Percentiles rank a stretch among this genome's conserved stretches.
Evolutionary conservation across 2,888 invertebrate species (phyloP).

Genomic region (Fragum fragum): DNA sequence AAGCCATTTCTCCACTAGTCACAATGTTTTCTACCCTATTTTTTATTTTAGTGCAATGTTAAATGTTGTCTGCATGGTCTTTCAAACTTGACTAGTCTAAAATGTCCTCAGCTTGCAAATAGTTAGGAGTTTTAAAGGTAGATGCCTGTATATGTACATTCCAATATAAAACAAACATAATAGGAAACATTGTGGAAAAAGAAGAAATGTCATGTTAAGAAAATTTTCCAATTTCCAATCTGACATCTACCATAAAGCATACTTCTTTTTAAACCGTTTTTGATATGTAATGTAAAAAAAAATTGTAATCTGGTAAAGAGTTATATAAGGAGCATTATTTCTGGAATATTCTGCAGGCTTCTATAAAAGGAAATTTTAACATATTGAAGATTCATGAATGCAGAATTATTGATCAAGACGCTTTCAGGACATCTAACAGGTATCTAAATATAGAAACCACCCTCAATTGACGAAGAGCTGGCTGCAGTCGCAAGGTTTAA

Average conservation of each 20-base stretch:
- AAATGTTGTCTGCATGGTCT: not conserved
- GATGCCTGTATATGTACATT: too few species aligned
- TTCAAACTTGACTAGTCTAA: not conserved
- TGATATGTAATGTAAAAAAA: not conserved
- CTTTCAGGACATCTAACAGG: not conserved
- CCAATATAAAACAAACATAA: too few species aligned
- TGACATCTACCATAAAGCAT: too few species aligned
- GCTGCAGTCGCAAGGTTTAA: too few species aligned
- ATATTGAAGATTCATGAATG: not conserved
- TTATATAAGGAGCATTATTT: not conserved
- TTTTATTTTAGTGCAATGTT: not conserved
- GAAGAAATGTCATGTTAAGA: slow-evolving; percentile 2
- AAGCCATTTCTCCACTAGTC: not conserved
- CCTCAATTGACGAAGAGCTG: too few species aligned
- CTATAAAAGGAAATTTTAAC: not conserved
- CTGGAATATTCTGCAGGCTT: not conserved
- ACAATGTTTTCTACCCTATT: slow-evolving; percentile 2
- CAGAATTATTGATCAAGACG: not conserved
- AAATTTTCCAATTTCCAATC: not conserved
- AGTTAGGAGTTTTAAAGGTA: too few species aligned
- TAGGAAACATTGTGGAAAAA: slow-evolving; percentile 13
- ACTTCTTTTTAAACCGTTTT: not conserved
- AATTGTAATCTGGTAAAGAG: not conserved
- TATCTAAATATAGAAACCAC: too few species aligned
- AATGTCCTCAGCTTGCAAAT: not conserved